Evolutionary conservation across 2,888 invertebrate genomes (phyloP), one percentile per base, ranked within the genome.

Genomic region (Ferdinandea cuprea): DNA sequence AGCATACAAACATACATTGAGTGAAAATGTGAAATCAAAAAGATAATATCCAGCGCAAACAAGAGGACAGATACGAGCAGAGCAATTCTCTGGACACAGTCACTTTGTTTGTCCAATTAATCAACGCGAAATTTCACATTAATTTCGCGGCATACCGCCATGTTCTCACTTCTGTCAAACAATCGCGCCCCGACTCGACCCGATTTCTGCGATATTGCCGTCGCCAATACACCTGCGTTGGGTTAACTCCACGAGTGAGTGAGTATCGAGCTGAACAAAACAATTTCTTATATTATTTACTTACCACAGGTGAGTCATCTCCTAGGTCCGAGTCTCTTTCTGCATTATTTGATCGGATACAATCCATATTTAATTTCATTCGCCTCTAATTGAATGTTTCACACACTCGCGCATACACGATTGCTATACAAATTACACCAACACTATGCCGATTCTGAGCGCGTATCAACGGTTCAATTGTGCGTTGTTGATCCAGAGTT

Each of bases 261-360:
- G 21, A 37, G n/a, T 17, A 17, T 15, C 11, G 0, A 54, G 32
- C 50, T 32, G 46, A 52, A 15, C 0, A 44, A 15, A 21, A 32
- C 17, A 7, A 21, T 69, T 63, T 46, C 11, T 35, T 42, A 37
- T 11, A 30, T 59, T 59, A 50, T 76, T 71, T 68, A 83, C 83
- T 83, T 78, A 83, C 83, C 83, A 78, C 72, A 66, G 72, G 78
- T 83, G 83, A 86, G 48, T 87, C 86, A 63, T 87, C 87, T 46
- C 84, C 87, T 48, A 87, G 74, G 73, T 87, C 87, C 74, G 86
- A 85, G 66, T 86, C 87, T 63, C 86, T 86, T 86, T 87, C 87
- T 74, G 79, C 66, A 79, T 86, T 74, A 84, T 85, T 87, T 76
- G 86, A 86, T 86, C 86, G 86, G 76, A 85, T 86, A 80, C 87